Base-by-base conservation (phyloP, 2,888 invertebrate species). In the Polietes domitor region DNA sequence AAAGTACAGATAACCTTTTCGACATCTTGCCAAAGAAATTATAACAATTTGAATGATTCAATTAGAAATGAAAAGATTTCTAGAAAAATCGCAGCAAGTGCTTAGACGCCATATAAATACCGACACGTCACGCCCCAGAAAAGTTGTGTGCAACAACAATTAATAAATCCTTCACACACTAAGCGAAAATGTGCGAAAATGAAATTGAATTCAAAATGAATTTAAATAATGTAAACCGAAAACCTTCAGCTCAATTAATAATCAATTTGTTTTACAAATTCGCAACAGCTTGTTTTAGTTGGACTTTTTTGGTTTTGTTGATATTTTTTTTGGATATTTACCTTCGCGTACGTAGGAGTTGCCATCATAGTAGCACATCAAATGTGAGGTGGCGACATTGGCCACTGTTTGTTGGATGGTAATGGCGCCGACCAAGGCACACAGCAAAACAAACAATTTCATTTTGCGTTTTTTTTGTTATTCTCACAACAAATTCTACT, bases 311-410 rank as follows among this genome's bases (percentile, higher is more conserved):
- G 10, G 17, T 32, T 24, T 43, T 41, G 32, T 65, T 6, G n/a
- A n/a, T n/a, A 24, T 21, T 58, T 73, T 53, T 74, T 63, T 15
- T 58, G 32, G 43, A 3, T 37, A 82, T 89, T 91, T 88, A 92
- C 92, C 92, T 89, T 91, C 91, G 41, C 92, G 89, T 6, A 87
- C 86, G 70, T 88, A 90, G 82, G 91, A 91, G 77, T 75, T 84
- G 73, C 91, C 89, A 85, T 92, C 91, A 80, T 91, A 92, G 77
- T 90, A 89, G 80, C 92, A 92, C 7, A 91, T 78, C 77, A 90
- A 65, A 77, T 90, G 88, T 4, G 88, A 75, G 9, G 80, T 83
- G 19, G 78, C 87, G 37, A 86, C 87, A 26, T 86, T 85, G 19
- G 85, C 82, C 32, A 76, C 85, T 63, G 87, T 87, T 15, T 88